These are phyloP conservation scores for Stenotaenia linearis DNA, from an alignment of 2,888 invertebrate genomes.

Conservation along the genomic window DNA sequence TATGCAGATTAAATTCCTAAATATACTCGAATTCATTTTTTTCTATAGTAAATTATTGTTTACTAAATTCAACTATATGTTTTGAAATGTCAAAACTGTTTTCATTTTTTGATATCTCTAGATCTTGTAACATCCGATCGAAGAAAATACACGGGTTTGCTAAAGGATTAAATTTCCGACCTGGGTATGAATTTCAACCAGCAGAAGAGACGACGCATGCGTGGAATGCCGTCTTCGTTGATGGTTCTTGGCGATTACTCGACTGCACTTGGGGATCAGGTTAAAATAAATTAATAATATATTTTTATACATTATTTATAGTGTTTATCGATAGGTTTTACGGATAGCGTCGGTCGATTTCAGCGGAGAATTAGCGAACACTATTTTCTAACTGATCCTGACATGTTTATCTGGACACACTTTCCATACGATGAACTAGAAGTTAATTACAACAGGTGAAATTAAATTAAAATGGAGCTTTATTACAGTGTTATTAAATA, in stretches of 20 bases:
- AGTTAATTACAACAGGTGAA: constrained; percentile 41
- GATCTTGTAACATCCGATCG: constrained; percentile 40
- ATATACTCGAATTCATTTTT: too few relatives aligned
- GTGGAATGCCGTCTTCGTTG: constrained; percentile 44
- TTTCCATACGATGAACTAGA: constrained; percentile 42
- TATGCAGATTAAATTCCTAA: too few relatives aligned
- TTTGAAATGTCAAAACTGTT: too few relatives aligned
- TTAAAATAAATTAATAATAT: constrained; percentile 32
- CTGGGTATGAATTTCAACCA: constrained; percentile 41
- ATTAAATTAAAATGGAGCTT: not conserved
- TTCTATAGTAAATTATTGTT: too few relatives aligned
- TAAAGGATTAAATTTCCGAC: constrained; percentile 40
- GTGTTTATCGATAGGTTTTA: constrained; percentile 38
- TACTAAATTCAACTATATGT: too few relatives aligned
- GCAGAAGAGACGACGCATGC: constrained; percentile 41
- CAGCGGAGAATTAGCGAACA: constrained; percentile 42
- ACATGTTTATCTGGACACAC: constrained; percentile 43
- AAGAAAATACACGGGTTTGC: constrained; percentile 44
- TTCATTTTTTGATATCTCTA: too few relatives aligned
- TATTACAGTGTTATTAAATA: not conserved
- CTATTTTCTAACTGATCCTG: constrained; percentile 44
- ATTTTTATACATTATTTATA: not conserved
- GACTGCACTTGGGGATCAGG: constrained; percentile 44
- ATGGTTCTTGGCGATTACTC: constrained; percentile 43
- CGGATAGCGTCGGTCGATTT: constrained; percentile 41